These are phyloP conservation scores for Macrobrachium rosenbergii DNA, from an alignment of 1,140 invertebrate genomes.

Conservation along the genomic window DNA sequence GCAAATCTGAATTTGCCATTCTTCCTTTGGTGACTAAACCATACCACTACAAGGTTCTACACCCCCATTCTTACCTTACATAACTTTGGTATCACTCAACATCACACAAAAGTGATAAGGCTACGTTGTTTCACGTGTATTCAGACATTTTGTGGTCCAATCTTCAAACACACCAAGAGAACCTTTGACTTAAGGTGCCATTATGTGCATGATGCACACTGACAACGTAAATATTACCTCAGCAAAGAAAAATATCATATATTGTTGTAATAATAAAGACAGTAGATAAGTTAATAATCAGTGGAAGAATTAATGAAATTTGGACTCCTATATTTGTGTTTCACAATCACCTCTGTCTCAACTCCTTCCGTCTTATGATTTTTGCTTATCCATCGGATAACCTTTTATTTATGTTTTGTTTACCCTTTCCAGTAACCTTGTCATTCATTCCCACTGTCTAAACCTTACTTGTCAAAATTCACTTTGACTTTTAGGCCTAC, in stretches of 20 bases:
- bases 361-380: no score
- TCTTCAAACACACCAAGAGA: background rate
- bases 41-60: constrained; percentile 17
- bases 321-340: no score
- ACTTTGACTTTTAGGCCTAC: constrained; percentile 9
- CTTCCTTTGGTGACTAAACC: constrained; percentile 16
- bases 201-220: background rate
- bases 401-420: no score
- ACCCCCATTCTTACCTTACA: constrained; percentile 23
- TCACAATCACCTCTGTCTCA: no score
- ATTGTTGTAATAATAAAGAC: background rate
- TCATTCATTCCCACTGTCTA: background rate
- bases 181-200: background rate
- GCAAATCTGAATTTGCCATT: constrained; percentile 12
- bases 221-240: constrained; percentile 16
- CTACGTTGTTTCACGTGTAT: background rate
- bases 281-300: background rate
- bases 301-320: background rate
- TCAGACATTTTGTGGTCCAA: background rate
- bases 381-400: no score
- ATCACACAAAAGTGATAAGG: background rate
- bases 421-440: no score
- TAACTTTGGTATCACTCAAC: constrained; percentile 47
- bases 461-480: constrained; percentile 30
- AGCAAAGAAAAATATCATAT: constrained; percentile 7